phyloP scores from a whole-genome alignment of 2,113 vertebrate genomes.

The Oenanthe melanoleuca region DNA sequence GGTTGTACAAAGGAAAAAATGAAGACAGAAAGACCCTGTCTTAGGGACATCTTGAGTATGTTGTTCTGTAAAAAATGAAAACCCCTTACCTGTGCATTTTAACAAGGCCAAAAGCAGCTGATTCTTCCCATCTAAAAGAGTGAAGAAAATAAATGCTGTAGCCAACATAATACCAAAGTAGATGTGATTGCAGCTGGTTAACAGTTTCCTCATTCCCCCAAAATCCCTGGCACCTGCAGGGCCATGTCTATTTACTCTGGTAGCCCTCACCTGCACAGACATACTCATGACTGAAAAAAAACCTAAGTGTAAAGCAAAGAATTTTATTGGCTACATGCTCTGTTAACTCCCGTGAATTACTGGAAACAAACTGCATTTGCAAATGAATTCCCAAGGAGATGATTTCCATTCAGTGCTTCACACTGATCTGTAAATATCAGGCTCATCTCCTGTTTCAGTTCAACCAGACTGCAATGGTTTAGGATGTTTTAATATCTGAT shows the following conservation, averaged over 20 bases:
- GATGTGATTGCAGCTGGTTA: not conserved
- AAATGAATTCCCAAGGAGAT: not conserved
- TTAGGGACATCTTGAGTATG: not conserved
- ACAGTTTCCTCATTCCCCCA: not conserved
- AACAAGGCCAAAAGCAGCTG: constrained; percentile 94
- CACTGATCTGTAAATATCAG: not conserved
- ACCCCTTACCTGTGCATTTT: constrained; percentile 91
- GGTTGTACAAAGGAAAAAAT: not conserved
- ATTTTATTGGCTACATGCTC: not conserved
- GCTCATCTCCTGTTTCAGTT: not conserved
- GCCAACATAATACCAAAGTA: not conserved
- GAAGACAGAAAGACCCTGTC: not conserved
- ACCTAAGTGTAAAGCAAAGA: not conserved
- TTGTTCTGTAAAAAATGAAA: not conserved
- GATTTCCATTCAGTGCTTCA: not conserved
- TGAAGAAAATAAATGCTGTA: not conserved
- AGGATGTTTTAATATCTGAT: not conserved
- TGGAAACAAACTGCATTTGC: not conserved
- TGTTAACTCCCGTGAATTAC: not conserved
- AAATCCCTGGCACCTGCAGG: not conserved
- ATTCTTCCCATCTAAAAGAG: constrained; percentile 91
- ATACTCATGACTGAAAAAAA: not conserved
- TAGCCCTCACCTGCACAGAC: not conserved
- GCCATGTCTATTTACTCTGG: not conserved
- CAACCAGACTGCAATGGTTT: not conserved